phyloP scores from a whole-genome alignment of 2,888 invertebrate genomes.

The Sylvicola cinctus region DNA sequence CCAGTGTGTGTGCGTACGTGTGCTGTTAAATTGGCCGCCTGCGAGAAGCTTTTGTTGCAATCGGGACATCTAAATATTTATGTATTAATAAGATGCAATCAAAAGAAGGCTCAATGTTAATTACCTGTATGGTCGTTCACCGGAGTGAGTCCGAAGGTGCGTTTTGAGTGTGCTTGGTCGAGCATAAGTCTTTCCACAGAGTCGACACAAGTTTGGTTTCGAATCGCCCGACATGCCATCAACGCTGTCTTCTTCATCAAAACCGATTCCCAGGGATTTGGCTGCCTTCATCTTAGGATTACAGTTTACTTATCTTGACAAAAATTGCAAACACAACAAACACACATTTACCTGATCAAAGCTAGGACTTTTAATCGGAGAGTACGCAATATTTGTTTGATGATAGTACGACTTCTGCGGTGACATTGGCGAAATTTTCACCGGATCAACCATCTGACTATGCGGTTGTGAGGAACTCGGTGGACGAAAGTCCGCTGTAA shows the following conservation, averaged over 20 bases:
- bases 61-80: slow-evolving; percentile 43
- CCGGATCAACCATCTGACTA: slow-evolving; percentile 27
- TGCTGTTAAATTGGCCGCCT: slow-evolving; percentile 95
- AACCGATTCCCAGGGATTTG: slow-evolving; percentile 20
- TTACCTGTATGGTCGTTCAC: slow-evolving; percentile 46
- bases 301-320: too few relatives aligned
- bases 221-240: slow-evolving; percentile 27
- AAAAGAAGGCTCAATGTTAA: not conserved
- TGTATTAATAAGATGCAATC: not conserved
- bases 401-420: slow-evolving; percentile 14
- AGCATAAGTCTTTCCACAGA: slow-evolving; percentile 94
- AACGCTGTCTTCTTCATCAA: slow-evolving; percentile 40
- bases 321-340: too few relatives aligned
- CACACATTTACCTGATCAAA: too few relatives aligned
- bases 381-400: slow-evolving; percentile 13
- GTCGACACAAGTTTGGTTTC: slow-evolving; percentile 76
- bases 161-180: slow-evolving; percentile 93
- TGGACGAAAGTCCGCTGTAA: slow-evolving; percentile 61
- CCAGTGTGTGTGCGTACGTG: slow-evolving; percentile 43
- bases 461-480: slow-evolving; percentile 23
- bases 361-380: slow-evolving; percentile 20
- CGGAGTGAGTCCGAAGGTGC: slow-evolving; percentile 88
- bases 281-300: slow-evolving; percentile 7
- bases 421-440: slow-evolving; percentile 14
- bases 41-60: slow-evolving; percentile 92